phyloP scores from a whole-genome alignment of 2,113 vertebrate genomes.

The Harpagus bidentatus region DNA sequence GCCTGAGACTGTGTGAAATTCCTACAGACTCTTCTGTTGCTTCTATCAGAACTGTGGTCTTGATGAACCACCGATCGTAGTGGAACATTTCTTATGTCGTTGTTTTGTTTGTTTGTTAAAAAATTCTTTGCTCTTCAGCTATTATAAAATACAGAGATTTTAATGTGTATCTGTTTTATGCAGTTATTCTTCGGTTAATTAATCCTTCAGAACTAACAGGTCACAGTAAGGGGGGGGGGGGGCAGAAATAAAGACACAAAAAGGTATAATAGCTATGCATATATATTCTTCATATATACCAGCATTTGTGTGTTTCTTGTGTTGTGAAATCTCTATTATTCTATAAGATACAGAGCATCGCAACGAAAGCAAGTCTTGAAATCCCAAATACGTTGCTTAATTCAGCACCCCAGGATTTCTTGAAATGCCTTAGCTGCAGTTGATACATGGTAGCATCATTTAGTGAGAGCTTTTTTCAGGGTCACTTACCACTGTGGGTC shows the following conservation, averaged over 20 bases:
- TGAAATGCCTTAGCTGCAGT: background rate
- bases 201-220: background rate
- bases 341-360: background rate
- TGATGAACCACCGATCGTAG: background rate
- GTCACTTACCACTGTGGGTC: background rate
- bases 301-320: background rate
- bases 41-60: background rate
- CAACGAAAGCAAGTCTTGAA: background rate
- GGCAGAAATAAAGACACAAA: background rate
- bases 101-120: background rate
- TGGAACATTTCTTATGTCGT: background rate
- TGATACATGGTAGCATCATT: background rate
- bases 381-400: background rate
- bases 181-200: background rate
- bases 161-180: background rate
- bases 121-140: background rate
- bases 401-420: background rate
- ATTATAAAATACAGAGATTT: background rate
- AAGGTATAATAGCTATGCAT: background rate
- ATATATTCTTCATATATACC: background rate
- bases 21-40: background rate
- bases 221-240: background rate
- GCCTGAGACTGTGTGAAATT: background rate
- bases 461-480: constrained; percentile 2
- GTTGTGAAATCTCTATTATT: background rate